These are phyloP conservation scores for Macaca nemestrina DNA, from an alignment of 2,113 vertebrate genomes.

Conservation along the genomic window DNA sequence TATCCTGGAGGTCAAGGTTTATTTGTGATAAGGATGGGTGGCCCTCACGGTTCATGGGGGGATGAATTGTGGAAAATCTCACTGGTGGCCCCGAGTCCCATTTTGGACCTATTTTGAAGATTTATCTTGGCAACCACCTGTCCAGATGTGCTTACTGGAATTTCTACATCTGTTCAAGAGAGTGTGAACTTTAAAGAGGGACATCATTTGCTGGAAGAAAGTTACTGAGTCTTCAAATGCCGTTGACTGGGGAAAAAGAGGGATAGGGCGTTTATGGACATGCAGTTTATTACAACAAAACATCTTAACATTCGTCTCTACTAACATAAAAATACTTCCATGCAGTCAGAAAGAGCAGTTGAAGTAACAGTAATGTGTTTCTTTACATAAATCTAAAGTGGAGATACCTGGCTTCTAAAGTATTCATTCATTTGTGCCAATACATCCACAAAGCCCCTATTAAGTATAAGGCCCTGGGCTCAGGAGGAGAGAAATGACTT, in stretches of 20 bases:
- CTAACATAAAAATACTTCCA: background rate
- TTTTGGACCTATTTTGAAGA: background rate
- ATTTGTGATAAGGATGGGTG: background rate
- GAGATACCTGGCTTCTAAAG: background rate
- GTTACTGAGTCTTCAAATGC: slow-evolving; percentile 21
- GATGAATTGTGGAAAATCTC: slow-evolving; percentile 38
- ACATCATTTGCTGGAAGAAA: slow-evolving; percentile 38
- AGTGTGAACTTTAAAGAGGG: slow-evolving; percentile 38
- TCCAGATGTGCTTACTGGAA: slow-evolving; percentile 23
- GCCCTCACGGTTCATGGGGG: background rate
- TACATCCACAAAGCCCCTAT: background rate
- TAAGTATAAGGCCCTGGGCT: background rate
- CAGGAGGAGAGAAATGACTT: background rate
- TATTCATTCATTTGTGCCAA: background rate
- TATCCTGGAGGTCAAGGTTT: background rate
- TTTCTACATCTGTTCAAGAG: slow-evolving; percentile 35
- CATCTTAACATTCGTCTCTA: background rate
- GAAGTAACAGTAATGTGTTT: background rate
- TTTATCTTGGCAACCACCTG: slow-evolving; percentile 50
- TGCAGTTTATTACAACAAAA: background rate
- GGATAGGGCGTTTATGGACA: background rate
- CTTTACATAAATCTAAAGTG: background rate
- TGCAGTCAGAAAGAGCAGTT: background rate
- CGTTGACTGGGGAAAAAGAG: slow-evolving; percentile 14
- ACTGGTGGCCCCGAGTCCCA: background rate